phyloP scores from a whole-genome alignment of 2,797 vertebrate species.

The Dendrocincla fuliginosa region DNA sequence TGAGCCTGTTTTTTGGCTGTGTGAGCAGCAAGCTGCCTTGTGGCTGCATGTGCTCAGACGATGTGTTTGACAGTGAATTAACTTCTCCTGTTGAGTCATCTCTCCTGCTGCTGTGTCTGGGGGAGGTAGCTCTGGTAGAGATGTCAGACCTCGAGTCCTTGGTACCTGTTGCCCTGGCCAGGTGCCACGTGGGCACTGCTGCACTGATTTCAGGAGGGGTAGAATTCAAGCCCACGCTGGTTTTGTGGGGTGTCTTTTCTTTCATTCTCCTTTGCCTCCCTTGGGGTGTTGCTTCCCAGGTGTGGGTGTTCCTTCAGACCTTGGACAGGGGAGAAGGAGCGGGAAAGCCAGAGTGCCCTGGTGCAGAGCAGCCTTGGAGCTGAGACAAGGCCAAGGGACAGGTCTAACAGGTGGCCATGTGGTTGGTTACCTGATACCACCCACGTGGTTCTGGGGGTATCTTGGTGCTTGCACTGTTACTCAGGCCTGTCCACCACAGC shows the following conservation, averaged over 20 bases:
- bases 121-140: neutral
- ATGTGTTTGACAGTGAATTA: constrained; percentile 30
- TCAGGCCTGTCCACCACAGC: neutral
- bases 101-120: neutral
- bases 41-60: neutral
- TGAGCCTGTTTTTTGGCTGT: neutral
- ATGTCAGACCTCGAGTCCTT: neutral
- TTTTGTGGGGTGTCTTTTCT: neutral
- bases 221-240: neutral
- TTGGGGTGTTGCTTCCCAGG: neutral
- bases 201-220: neutral
- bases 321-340: neutral
- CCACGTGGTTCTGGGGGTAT: neutral
- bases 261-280: neutral
- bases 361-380: neutral
- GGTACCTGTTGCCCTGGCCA: neutral
- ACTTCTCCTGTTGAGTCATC: constrained; percentile 35
- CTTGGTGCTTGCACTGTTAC: neutral
- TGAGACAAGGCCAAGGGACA: neutral
- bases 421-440: neutral
- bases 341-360: neutral
- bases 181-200: neutral
- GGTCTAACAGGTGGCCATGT: fast-evolving
- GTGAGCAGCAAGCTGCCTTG: neutral
- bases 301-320: neutral